Evolutionary conservation across 2,888 invertebrate species (phyloP), one percentile per base, ranked within the genome.

Genomic region (Phasia obesa): DNA sequence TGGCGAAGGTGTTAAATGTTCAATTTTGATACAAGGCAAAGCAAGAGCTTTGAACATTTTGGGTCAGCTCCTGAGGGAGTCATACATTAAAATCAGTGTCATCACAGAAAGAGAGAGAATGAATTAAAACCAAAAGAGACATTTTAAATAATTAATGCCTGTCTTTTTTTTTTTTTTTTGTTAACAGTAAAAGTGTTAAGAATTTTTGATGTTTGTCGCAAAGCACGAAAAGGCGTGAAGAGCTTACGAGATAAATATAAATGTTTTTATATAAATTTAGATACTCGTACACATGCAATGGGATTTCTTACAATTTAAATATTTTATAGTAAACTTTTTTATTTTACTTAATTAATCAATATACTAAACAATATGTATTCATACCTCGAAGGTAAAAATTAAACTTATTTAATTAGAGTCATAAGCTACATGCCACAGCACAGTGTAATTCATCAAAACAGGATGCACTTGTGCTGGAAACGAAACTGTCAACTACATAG

Each of bases 51-150:
- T 85, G 27, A 86, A 86, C 85, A 87, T 88, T 88, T 88, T 88
- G 88, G 88, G 89, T 88, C 89, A 89, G 87, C 86, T 90, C 88
- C 89, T 89, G 49, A 83, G 88, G 90, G 88, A 89, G 87, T 86
- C 86, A 87, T 88, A 89, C 88, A 87, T 88, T 88, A 88, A 88
- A 89, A 88, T 88, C 90, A 88, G 89, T 89, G 90, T 90, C 90
- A 88, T 86, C 88, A 88, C 86, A 67, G 19, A 49, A 51, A 17
- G 19, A 27, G 31, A 19, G 6, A 51, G 19, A 11, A 65, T 19
- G 17, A 55, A 59, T 21, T 42, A 35, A 44, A 49, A 19, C n/a
- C 47, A 85, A 62, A 70, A 74, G 64, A 80, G 51, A 71, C 82
- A 67, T 80, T 81, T 82, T 85, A 78, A 84, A 84, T 85, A 85